These are phyloP conservation scores for Ceryle rudis DNA, from an alignment of 2,797 vertebrate genomes.

Conservation along the genomic window DNA sequence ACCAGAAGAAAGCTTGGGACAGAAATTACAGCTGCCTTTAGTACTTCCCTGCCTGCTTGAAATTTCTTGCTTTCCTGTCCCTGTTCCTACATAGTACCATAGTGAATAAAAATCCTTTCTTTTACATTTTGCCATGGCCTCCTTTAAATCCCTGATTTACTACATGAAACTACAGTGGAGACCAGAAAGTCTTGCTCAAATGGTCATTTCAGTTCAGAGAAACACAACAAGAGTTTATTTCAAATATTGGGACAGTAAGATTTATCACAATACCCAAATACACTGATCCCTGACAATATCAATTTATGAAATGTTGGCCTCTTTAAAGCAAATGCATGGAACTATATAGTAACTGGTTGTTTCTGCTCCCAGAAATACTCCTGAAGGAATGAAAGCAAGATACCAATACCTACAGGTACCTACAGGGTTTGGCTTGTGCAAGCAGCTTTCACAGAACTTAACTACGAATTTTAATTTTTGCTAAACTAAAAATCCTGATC, in stretches of 20 bases:
- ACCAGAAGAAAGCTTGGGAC: background rate
- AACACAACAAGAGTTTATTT: background rate
- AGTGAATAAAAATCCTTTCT: background rate
- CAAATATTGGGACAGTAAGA: background rate
- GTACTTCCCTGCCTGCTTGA: background rate
- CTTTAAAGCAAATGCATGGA: background rate
- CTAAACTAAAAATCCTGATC: background rate
- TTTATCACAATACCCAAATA: background rate
- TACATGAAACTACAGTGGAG: background rate
- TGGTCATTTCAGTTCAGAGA: background rate
- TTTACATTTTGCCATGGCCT: background rate
- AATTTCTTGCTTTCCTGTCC: background rate
- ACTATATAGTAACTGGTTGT: background rate
- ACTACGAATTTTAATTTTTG: background rate
- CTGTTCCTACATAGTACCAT: background rate
- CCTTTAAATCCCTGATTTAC: background rate
- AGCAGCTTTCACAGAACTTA: background rate
- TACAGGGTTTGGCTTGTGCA: background rate
- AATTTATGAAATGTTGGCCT: background rate
- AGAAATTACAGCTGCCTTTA: background rate
- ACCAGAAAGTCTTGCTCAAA: background rate
- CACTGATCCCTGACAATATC: background rate
- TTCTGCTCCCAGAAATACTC: background rate
- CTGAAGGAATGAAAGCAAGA: background rate
- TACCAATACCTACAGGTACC: background rate